phyloP scores from a whole-genome alignment of 2,797 vertebrate genomes.

The Myotis findleyi region DNA sequence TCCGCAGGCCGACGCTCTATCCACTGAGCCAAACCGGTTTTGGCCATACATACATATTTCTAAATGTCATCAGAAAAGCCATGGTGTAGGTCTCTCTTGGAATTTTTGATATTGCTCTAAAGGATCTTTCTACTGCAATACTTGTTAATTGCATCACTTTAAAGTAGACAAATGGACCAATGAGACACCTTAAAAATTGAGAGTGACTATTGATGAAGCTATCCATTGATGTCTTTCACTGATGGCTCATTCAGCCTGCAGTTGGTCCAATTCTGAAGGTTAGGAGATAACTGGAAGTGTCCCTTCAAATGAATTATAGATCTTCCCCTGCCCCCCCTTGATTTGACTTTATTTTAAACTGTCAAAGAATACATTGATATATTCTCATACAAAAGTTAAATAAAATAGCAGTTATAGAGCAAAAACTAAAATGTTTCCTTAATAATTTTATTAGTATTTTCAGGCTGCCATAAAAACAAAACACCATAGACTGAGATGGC shows the following conservation, averaged over 20 bases:
- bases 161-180: not conserved
- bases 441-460: not conserved
- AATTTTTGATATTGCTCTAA: constrained; percentile 47
- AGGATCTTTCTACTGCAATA: not conserved
- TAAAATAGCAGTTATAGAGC: not conserved
- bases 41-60: not conserved
- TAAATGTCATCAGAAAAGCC: constrained; percentile 32
- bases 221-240: not conserved
- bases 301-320: not conserved
- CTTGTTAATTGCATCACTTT: constrained; percentile 17
- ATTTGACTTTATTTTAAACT: constrained; percentile 44
- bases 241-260: not conserved
- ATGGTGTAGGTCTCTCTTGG: not conserved
- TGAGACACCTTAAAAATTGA: not conserved
- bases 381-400: not conserved
- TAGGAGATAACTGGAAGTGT: not conserved
- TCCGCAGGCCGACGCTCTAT: no score
- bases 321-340: not conserved
- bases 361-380: not conserved
- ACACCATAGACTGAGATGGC: not conserved
- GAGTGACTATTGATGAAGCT: not conserved
- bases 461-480: not conserved
- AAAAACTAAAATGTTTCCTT: not conserved
- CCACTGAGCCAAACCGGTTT: no score
- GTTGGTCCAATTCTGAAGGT: not conserved